These are phyloP conservation scores for Hyperopisus bebe DNA, from an alignment of 2,113 vertebrate species.

Conservation along the genomic window DNA sequence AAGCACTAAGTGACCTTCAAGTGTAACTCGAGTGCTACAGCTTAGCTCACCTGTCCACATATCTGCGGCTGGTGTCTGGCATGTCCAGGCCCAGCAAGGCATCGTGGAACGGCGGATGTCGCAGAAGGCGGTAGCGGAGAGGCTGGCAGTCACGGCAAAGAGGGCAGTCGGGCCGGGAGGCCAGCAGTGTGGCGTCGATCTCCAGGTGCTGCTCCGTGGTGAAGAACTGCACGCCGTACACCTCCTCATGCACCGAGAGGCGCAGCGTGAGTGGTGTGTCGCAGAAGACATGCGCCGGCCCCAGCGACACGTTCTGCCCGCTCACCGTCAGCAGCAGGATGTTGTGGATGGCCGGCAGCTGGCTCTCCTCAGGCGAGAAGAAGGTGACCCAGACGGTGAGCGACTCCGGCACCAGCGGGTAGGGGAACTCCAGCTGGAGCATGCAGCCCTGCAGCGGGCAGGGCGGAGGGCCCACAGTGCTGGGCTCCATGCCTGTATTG, in stretches of 20 bases:
- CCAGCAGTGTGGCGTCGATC: slow-evolving; percentile 87
- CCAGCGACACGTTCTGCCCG: slow-evolving; percentile 81
- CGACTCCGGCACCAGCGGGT: slow-evolving; percentile 79
- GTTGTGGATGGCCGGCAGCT: slow-evolving; percentile 79
- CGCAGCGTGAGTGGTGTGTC: slow-evolving; percentile 84
- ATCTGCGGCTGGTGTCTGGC: slow-evolving; percentile 72
- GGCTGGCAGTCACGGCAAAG: slow-evolving; percentile 73
- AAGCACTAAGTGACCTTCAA: not conserved
- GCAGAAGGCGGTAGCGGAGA: slow-evolving; percentile 74
- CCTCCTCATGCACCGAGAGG: slow-evolving; percentile 71
- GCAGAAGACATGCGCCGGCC: slow-evolving; percentile 87
- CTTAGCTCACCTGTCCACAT: slow-evolving; percentile 76
- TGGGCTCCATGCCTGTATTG: slow-evolving; percentile 75
- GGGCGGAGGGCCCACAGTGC: slow-evolving; percentile 67
- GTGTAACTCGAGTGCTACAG: not conserved
- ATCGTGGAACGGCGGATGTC: slow-evolving; percentile 73
- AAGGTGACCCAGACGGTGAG: slow-evolving; percentile 94
- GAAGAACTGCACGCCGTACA: slow-evolving; percentile 88
- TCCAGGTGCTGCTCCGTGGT: slow-evolving; percentile 92
- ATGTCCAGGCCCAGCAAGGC: slow-evolving; percentile 59
- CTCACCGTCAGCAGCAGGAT: slow-evolving; percentile 77
- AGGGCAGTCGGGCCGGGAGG: slow-evolving; percentile 67
- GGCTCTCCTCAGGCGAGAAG: slow-evolving; percentile 78
- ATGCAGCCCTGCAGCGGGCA: slow-evolving; percentile 85
- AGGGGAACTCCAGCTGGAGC: slow-evolving; percentile 83